Evolutionary conservation across 64 coral and sea anemone species (phyloP).

Genomic region (Stylophora pistillata): DNA sequence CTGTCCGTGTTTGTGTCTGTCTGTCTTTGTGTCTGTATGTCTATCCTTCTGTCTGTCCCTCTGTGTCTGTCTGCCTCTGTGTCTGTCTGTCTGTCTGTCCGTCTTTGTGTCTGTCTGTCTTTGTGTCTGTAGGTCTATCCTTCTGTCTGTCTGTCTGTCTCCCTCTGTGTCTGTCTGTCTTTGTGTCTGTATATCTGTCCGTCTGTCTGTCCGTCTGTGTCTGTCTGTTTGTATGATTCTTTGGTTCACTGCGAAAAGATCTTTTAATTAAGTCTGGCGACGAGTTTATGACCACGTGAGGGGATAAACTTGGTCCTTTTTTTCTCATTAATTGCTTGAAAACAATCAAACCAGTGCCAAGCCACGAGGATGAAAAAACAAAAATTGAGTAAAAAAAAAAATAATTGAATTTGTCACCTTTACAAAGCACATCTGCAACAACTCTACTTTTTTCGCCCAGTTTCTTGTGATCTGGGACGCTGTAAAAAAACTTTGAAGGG

Average conservation of each 20-base stretch:
- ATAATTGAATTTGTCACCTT: conserved; percentile 7
- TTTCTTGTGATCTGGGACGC: conserved; percentile 7
- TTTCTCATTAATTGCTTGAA: too few relatives aligned
- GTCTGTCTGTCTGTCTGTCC: not conserved
- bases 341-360: not conserved
- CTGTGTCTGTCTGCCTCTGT: too few relatives aligned
- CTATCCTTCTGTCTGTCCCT: not conserved
- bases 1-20: not conserved
- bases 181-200: not conserved
- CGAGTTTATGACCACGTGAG: too few relatives aligned
- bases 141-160: not conserved
- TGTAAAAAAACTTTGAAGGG: conserved; percentile 26
- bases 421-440: conserved; percentile 50
- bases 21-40: not conserved
- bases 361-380: not conserved
- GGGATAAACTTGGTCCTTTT: too few relatives aligned
- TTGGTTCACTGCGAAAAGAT: too few relatives aligned
- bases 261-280: too few relatives aligned
- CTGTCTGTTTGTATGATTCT: too few relatives aligned
- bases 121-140: too few relatives aligned
- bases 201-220: too few relatives aligned
- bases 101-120: not conserved
- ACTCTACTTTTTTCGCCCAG: conserved; percentile 10
- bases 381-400: not conserved
- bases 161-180: not conserved